phyloP scores from a whole-genome alignment of 92 coral and sea anemone genomes.

The Metridium senile region DNA sequence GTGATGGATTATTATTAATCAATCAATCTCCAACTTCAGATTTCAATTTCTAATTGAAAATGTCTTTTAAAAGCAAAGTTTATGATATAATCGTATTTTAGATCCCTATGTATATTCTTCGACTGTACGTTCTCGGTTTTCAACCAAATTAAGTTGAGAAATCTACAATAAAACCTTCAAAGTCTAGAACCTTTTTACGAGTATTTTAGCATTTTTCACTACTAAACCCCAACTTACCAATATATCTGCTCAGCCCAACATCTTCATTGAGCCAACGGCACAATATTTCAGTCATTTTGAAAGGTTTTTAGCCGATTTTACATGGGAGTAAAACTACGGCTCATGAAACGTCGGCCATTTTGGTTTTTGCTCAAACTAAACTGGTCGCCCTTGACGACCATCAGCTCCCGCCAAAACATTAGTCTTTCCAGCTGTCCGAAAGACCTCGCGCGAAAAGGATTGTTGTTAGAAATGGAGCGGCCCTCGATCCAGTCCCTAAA shows the following conservation, averaged over 20 bases:
- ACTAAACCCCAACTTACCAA: conserved; percentile 67
- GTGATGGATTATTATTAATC: no score
- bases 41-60: no score
- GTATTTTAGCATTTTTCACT: background rate
- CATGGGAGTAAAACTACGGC: background rate
- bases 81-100: no score
- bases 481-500: no score
- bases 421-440: conserved; percentile 1
- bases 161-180: background rate
- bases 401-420: conserved; percentile 28
- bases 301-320: background rate
- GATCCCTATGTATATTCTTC: no score
- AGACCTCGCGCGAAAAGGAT: no score
- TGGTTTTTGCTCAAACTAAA: conserved; percentile 25
- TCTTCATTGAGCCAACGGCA: conserved; percentile 99
- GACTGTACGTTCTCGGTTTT: no score
- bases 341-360: conserved; percentile 23
- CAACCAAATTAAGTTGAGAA: no score
- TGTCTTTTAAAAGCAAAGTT: no score
- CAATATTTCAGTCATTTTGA: conserved; percentile 89
- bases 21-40: no score
- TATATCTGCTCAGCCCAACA: conserved; percentile 73
- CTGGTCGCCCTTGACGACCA: conserved; percentile 5
- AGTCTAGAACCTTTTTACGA: background rate
- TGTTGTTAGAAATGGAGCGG: no score